Evolutionary conservation across 2,113 vertebrate species (phyloP), one percentile per base, ranked within the genome.

Genomic region (Ramphastos sulfuratus): DNA sequence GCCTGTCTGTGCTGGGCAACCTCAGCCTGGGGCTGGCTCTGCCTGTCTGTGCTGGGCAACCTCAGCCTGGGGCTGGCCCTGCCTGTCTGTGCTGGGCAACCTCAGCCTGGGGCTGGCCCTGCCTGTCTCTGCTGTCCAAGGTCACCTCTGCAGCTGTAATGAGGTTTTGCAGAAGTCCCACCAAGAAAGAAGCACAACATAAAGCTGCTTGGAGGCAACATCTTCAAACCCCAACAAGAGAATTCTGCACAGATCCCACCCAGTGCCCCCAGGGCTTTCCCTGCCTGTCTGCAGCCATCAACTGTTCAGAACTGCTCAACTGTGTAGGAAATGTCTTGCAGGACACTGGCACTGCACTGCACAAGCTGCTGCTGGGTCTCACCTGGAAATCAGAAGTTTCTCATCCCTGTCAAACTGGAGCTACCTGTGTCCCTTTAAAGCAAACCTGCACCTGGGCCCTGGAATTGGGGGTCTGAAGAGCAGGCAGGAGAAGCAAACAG

Each of bases 401-500:
- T 76, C 65, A 31, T 4, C 30, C 27, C 54, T 23, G 27, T 4
- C 25, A 13, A n/a, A 14, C 14, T 58, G 33, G n/a, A 55, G 55
- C 19, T 61, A 7, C 5, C 0, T 0, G 30, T 5, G 33, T 31
- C 37, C 77, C 61, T 11, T 8, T 1, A 8, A 12, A 42, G 87
- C 42, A 52, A 84, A 12, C 28, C 71, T 21, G 18, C 17, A 6
- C n/a, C 74, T 5, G 72, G 63, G 8, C 33, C 4, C 46, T 1
- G 1, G 1, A 4, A 11, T 5, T 7, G 9, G 33, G 58, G 7
- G 61, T 24, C 61, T 9, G 33, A 42, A 60, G 0, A 66, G 24
- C 63, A 37, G 78, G 24, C 7, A 63, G 78, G 59, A 52, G 52
- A 35, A 61, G 30, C 4, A 46, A 35, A 54, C 0, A 48, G 0